These are phyloP conservation scores for Tetragonula carbonaria DNA, from an alignment of 2,888 invertebrate genomes.

Conservation along the genomic window DNA sequence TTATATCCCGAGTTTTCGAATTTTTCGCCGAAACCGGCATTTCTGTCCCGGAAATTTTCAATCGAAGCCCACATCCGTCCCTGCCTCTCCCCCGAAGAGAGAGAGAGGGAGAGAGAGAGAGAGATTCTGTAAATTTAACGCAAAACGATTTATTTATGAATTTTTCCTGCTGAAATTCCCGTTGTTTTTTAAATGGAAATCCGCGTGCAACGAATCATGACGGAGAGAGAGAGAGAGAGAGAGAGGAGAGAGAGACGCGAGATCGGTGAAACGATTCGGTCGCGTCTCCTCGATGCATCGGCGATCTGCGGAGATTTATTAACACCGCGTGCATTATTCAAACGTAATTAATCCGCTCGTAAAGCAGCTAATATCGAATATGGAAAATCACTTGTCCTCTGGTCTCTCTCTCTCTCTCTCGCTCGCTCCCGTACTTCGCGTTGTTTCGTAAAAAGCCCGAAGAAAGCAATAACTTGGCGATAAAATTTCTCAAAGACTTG, in stretches of 20 bases:
- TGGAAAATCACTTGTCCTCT: conserved; percentile 27
- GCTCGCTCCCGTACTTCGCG: neutral
- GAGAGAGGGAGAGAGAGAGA: too few relatives aligned
- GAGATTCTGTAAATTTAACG: neutral
- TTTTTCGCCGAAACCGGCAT: neutral
- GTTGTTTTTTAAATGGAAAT: neutral
- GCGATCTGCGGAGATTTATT: conserved; percentile 27
- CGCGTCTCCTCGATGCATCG: neutral
- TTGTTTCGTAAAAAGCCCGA: too few relatives aligned
- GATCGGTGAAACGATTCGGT: conserved; percentile 13
- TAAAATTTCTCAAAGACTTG: neutral
- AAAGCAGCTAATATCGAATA: conserved; percentile 20
- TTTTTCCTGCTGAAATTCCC: neutral
- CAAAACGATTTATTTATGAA: neutral
- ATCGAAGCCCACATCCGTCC: neutral
- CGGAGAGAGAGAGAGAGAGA: conserved; percentile 2
- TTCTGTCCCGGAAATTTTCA: neutral
- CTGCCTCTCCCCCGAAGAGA: too few relatives aligned
- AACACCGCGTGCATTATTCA: conserved; percentile 40
- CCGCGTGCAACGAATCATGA: neutral
- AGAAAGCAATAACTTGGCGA: neutral
- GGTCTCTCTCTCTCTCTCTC: too few relatives aligned
- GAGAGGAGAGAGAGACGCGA: conserved; percentile 18
- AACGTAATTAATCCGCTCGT: conserved; percentile 31
- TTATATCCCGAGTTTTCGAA: neutral